These are phyloP conservation scores for Sericinus montela DNA, from an alignment of 2,888 invertebrate genomes.

Conservation along the genomic window DNA sequence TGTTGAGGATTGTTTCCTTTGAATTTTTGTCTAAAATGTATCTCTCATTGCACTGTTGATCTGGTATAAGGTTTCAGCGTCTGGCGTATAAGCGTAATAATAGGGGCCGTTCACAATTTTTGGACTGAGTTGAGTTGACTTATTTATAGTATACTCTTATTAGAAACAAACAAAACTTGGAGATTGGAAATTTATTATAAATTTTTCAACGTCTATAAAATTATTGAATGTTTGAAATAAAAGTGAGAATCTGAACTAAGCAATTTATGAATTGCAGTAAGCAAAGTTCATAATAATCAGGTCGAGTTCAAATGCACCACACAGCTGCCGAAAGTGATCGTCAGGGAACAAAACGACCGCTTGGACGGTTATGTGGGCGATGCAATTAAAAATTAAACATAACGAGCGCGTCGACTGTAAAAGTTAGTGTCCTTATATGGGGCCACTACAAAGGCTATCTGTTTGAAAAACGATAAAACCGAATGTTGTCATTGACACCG, in stretches of 20 bases:
- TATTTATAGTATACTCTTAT: too few species aligned
- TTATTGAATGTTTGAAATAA: too few species aligned
- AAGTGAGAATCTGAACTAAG: too few species aligned
- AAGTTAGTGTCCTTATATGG: slow-evolving; percentile 27
- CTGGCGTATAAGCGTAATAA: too few species aligned
- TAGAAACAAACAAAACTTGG: too few species aligned
- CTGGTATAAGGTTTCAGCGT: too few species aligned
- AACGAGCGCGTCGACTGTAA: slow-evolving; percentile 48
- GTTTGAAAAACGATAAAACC: slow-evolving; percentile 15
- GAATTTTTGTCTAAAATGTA: not conserved
- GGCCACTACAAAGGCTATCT: slow-evolving; percentile 19
- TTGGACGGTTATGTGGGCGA: slow-evolving; percentile 47
- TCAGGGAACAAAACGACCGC: slow-evolving; percentile 15
- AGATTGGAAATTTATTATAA: too few species aligned
- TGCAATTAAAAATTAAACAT: slow-evolving; percentile 64
- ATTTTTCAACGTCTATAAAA: too few species aligned
- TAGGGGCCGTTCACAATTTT: too few species aligned
- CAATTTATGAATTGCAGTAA: not conserved
- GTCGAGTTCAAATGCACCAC: slow-evolving; percentile 7
- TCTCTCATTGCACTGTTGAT: too few species aligned
- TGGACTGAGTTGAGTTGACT: too few species aligned
- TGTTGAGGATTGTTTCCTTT: slow-evolving; percentile 2
- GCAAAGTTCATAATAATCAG: not conserved
- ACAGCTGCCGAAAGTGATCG: slow-evolving; percentile 3
- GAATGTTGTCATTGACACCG: not conserved